Evolutionary conservation across 2,113 vertebrate species (phyloP).

Genomic region (Entelurus aequoreus): DNA sequence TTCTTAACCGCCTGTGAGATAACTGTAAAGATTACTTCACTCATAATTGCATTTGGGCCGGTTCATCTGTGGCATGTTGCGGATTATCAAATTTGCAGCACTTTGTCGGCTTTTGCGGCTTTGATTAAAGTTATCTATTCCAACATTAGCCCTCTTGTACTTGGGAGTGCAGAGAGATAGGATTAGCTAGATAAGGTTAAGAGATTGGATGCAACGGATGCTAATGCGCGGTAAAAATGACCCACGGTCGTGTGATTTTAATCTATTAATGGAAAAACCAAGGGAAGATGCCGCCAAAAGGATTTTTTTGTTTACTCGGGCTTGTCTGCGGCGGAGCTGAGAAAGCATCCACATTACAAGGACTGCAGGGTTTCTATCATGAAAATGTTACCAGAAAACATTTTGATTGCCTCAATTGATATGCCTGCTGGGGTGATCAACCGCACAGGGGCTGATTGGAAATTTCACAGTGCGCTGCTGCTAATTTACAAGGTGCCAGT

Average conservation of each 20-base stretch:
- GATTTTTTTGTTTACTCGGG: constrained; percentile 13
- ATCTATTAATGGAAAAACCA: constrained; percentile 2
- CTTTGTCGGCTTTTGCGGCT: constrained; percentile 34
- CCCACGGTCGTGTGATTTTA: background rate
- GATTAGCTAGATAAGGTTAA: background rate
- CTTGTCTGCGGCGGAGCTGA: constrained; percentile 18
- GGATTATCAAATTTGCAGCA: constrained; percentile 30
- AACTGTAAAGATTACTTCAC: constrained; percentile 52
- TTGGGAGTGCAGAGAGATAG: background rate
- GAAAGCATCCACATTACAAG: constrained; percentile 25
- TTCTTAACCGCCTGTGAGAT: constrained; percentile 43
- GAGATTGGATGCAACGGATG: background rate
- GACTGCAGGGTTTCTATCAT: constrained; percentile 15
- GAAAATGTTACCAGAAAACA: constrained; percentile 27
- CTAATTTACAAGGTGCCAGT: constrained; percentile 14
- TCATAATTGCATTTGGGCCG: constrained; percentile 43
- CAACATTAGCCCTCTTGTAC: constrained; percentile 17
- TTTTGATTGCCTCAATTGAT: constrained; percentile 50
- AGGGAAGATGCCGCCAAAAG: constrained; percentile 10
- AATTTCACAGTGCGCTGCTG: constrained; percentile 41
- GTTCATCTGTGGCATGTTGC: constrained; percentile 42
- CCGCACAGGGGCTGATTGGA: constrained; percentile 45
- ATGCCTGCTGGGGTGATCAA: constrained; percentile 56
- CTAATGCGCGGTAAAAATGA: constrained; percentile 6
- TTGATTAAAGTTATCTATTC: constrained; percentile 34